Conservation (phyloP, 2,797 vertebrate genomes). For the Pempheris klunzingeri region DNA sequence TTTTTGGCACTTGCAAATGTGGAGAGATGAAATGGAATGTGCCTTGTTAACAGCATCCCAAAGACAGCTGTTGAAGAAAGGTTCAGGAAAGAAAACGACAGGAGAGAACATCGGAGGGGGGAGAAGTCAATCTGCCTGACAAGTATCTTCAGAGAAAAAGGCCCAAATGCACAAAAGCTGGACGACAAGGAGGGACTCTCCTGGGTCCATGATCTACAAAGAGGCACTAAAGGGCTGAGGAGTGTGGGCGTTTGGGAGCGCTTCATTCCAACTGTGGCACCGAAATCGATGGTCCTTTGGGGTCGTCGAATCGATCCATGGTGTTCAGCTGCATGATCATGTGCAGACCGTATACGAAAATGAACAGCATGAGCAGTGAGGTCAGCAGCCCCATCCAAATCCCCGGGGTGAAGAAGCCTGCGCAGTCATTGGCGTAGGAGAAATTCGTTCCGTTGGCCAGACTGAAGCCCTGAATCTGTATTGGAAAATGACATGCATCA, state of each 20-base stretch:
- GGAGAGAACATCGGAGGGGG: background rate
- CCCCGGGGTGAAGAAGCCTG: constrained; percentile 90
- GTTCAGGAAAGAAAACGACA: background rate
- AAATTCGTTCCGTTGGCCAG: constrained; percentile 83
- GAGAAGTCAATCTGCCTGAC: background rate
- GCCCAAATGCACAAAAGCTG: constrained; percentile 3
- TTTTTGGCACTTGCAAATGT: constrained; percentile 53
- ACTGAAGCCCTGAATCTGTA: constrained; percentile 91
- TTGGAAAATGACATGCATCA: background rate
- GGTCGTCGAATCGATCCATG: constrained; percentile 95
- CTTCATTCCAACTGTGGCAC: constrained; percentile 90
- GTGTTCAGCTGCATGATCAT: constrained; percentile 93
- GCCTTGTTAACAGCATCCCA: constrained; percentile 8
- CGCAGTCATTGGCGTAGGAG: constrained; percentile 93
- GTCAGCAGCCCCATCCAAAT: constrained; percentile 95
- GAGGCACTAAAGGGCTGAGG: constrained; percentile 43
- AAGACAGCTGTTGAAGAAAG: constrained; percentile 32
- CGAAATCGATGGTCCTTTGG: constrained; percentile 90
- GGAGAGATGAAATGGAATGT: constrained; percentile 38
- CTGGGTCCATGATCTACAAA: background rate
- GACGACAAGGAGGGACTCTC: constrained; percentile 10
- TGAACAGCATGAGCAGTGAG: constrained; percentile 86
- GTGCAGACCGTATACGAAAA: constrained; percentile 92
- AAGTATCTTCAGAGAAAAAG: constrained; percentile 18
- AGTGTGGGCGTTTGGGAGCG: background rate